These are phyloP conservation scores for Chrysaora quinquecirrha DNA, from an alignment of 30 jellyfish, hydroid and myxozoan genomes.

Conservation along the genomic window DNA sequence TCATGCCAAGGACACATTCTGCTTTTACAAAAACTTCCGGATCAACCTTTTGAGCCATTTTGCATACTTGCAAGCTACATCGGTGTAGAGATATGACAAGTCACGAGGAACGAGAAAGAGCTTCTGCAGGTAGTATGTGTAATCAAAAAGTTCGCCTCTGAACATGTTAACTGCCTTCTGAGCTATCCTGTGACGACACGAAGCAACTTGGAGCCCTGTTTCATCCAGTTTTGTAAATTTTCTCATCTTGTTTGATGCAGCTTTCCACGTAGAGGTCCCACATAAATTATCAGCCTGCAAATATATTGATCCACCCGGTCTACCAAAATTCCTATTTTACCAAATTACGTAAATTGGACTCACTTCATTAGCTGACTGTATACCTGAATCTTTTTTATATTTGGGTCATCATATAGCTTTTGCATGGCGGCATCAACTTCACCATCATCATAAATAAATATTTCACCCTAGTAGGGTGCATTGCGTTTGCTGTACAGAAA, in stretches of 20 bases:
- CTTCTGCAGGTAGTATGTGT: not conserved
- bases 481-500: too few species aligned
- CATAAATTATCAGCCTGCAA: not conserved
- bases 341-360: not conserved
- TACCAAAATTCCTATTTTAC: not conserved
- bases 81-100: not conserved
- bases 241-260: conserved; percentile 3
- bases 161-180: conserved; percentile 21
- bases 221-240: not conserved
- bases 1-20: not conserved
- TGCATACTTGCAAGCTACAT: not conserved
- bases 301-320: not conserved
- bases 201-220: conserved; percentile 5
- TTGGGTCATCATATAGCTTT: too few species aligned
- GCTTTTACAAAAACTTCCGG: not conserved
- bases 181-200: conserved; percentile 13
- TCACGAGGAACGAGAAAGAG: not conserved
- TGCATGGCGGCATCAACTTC: too few species aligned
- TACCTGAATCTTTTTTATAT: too few species aligned
- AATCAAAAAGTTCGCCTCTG: not conserved
- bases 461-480: too few species aligned
- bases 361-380: too few species aligned
- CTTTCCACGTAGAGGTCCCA: not conserved
- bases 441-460: too few species aligned
- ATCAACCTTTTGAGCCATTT: not conserved